Percentiles rank a stretch among this genome's conserved stretches.
Conservation (phyloP, 2,113 vertebrate genomes). For the Himantopus leucocephalus region DNA sequence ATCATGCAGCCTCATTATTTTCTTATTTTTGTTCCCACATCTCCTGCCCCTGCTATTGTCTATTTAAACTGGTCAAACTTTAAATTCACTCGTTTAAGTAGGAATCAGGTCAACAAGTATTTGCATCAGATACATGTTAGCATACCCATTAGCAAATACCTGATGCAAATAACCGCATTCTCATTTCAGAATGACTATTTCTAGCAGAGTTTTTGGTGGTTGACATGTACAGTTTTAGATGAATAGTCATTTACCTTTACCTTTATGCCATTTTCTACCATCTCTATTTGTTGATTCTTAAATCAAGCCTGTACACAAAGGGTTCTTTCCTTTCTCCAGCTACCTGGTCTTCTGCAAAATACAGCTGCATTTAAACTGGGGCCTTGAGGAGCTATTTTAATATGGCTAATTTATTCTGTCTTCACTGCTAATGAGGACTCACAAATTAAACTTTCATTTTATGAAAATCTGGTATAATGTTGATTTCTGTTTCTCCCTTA, state of each 20-base stretch:
- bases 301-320: neutral
- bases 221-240: neutral
- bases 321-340: neutral
- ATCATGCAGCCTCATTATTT: neutral
- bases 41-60: neutral
- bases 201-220: neutral
- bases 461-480: neutral
- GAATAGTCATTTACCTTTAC: neutral
- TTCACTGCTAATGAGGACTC: neutral
- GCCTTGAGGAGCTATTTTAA: neutral
- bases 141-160: neutral
- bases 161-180: neutral
- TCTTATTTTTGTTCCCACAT: neutral
- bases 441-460: neutral
- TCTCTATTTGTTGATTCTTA: neutral
- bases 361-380: neutral
- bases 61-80: neutral
- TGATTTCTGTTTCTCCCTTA: constrained; percentile 1
- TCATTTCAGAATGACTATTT: neutral
- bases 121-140: neutral
- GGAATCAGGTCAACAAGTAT: neutral
- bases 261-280: neutral
- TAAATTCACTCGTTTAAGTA: neutral
- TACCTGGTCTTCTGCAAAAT: neutral
- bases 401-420: neutral